Base-by-base conservation (phyloP, 1,140 invertebrate genomes). In the Drosophila rufa region DNA sequence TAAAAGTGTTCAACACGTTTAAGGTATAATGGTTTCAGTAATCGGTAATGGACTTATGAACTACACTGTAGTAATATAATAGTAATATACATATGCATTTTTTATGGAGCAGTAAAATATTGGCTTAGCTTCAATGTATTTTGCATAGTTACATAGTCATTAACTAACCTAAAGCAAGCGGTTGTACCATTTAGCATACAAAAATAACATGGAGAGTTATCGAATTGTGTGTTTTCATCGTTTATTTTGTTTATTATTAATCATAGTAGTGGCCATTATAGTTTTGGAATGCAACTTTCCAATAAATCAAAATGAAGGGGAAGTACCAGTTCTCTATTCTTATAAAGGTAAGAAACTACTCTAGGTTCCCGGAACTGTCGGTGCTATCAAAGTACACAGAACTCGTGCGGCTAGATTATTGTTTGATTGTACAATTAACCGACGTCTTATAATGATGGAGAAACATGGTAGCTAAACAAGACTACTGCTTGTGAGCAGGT, bases 361-460 rank as follows among this genome's bases (percentile, higher is more conserved):
- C 47, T 19, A 11, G 5, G 40, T 30, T 2, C 19, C 12, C 14
- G 25, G 9, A 19, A 7, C 19, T 40, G 4, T 17, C 3, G 11
- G 30, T 17, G 2, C 2, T 27, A 33, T 17, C 9, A 36, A 11
- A 12, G 9, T 11, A 36, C 33, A 36, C 33, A 36, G 33, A 0
- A 11, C 9, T 36, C 33, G 6, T 19, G 19, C 15, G 36, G 22
- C 19, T 42, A 19, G 22, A 38, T 17, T 17, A 27, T n/a, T 38
- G 51, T 38, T 55, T 55, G 14, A 22, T 61, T 53, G 19, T 53
- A 36, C 30, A 60, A 48, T 60, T 33, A 48, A 17, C 43, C 30
- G 19, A 47, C 7, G 25, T 46, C n/a, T 17, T 40, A 38, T 25
- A 51, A 27, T n/a, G 17, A 53, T 17, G 12, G 22, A 11, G 22